phyloP scores from a whole-genome alignment of 1,140 invertebrate genomes.

The Solenopsis fugax region DNA sequence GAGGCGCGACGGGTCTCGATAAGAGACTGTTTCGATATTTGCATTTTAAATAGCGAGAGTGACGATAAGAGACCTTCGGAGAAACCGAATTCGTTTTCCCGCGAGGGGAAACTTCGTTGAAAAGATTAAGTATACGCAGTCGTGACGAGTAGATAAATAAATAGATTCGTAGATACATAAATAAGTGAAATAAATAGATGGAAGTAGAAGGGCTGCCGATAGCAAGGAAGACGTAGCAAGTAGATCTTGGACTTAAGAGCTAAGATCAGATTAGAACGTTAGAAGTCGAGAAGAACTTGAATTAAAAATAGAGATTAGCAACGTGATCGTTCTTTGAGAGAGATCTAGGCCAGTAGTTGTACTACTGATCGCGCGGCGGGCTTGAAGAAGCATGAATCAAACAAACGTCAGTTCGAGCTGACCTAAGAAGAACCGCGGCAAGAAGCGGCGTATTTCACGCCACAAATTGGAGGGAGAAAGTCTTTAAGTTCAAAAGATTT shows the following conservation, averaged over 20 bases:
- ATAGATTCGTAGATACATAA: conserved; percentile 41
- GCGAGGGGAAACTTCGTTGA: background rate
- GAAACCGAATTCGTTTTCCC: conserved; percentile 13
- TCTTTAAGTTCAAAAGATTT: conserved; percentile 29
- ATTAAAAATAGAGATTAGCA: conserved; percentile 53
- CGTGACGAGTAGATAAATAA: conserved; percentile 40
- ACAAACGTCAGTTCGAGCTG: conserved; percentile 31
- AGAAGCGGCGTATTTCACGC: conserved; percentile 22
- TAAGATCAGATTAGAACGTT: conserved; percentile 22
- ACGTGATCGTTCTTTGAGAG: conserved; percentile 29
- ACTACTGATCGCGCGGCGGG: conserved; percentile 23
- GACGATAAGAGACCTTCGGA: background rate
- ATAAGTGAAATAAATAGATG: conserved; percentile 25
- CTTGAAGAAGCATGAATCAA: conserved; percentile 54
- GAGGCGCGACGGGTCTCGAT: background rate
- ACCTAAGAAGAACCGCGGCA: conserved; percentile 25
- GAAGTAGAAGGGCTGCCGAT: conserved; percentile 23
- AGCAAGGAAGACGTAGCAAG: background rate
- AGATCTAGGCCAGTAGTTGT: conserved; percentile 30
- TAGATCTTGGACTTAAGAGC: conserved; percentile 25
- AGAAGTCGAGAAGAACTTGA: conserved; percentile 29
- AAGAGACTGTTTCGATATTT: conserved; percentile 33
- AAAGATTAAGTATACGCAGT: conserved; percentile 17
- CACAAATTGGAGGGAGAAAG: conserved; percentile 3
- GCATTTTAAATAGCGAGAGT: conserved; percentile 1